Conservation (phyloP, 1,140 invertebrate species). For the Doryteuthis pealeii region DNA sequence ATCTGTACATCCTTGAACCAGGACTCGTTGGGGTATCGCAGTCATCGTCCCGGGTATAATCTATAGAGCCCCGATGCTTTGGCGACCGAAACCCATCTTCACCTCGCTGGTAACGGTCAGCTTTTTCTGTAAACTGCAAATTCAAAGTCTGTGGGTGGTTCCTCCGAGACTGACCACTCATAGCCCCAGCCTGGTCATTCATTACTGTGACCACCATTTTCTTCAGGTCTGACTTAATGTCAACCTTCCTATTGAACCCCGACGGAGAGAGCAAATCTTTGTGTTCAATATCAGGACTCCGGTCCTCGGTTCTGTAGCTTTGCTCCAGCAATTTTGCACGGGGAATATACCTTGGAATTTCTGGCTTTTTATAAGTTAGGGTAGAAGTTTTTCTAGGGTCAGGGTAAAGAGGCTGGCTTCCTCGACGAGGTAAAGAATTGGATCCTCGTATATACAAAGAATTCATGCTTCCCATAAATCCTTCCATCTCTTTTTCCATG, state of each 20-base stretch:
- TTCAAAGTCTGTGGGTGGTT: background rate
- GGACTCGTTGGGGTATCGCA: background rate
- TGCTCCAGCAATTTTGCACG: slow-evolving; percentile 37
- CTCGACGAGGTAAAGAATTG: slow-evolving; percentile 13
- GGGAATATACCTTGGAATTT: slow-evolving; percentile 53
- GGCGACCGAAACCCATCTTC: background rate
- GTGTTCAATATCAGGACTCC: slow-evolving; percentile 13
- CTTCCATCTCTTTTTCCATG: slow-evolving; percentile 23
- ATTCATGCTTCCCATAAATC: slow-evolving; percentile 10
- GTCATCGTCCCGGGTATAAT: background rate
- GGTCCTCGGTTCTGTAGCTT: slow-evolving; percentile 23
- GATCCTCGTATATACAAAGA: slow-evolving; percentile 12
- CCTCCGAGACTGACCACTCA: background rate
- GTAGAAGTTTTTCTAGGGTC: slow-evolving; percentile 24
- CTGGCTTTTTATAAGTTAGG: slow-evolving; percentile 41
- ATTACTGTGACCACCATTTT: slow-evolving; percentile 24
- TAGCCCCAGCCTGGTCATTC: slow-evolving; percentile 6
- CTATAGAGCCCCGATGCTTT: background rate
- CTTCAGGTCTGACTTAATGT: slow-evolving; percentile 23
- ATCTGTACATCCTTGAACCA: slow-evolving; percentile 3
- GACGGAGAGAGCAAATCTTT: background rate
- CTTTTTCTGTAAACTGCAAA: background rate
- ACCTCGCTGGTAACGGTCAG: background rate
- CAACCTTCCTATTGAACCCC: slow-evolving; percentile 23
- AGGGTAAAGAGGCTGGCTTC: slow-evolving; percentile 1